A percentile compares a stretch with the other conserved stretches of the same genome.
phyloP scores from a whole-genome alignment of 2,888 invertebrate genomes.

The Epinotia bilunana region DNA sequence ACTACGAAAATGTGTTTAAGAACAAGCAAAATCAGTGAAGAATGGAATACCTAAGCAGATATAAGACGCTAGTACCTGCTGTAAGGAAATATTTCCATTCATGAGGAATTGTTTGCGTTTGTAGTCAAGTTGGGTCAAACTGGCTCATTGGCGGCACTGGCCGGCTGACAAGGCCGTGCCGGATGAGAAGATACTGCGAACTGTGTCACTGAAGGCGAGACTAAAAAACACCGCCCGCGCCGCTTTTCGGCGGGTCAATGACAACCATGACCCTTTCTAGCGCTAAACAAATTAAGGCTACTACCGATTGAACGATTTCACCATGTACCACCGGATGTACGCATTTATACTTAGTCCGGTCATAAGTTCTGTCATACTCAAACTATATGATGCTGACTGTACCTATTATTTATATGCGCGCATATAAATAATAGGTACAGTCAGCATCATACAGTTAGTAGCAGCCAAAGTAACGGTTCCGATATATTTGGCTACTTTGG shows the following conservation, averaged over 20 bases:
- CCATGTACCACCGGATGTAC: not conserved
- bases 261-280: conserved; percentile 58
- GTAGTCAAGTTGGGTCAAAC: conserved; percentile 3
- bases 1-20: not conserved
- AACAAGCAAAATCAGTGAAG: not conserved
- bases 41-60: not conserved
- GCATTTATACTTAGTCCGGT: not conserved
- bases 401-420: too few species aligned
- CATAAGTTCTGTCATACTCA: not conserved
- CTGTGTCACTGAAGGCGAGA: conserved; percentile 73
- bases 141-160: conserved; percentile 44
- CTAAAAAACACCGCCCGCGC: conserved; percentile 54
- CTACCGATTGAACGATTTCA: conserved; percentile 22
- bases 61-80: not conserved
- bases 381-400: too few species aligned
- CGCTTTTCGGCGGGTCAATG: conserved; percentile 65
- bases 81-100: conserved; percentile 14
- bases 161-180: conserved; percentile 69
- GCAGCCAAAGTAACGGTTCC: too few species aligned
- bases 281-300: conserved; percentile 38
- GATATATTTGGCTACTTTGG: too few species aligned
- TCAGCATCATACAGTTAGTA: too few species aligned
- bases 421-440: not conserved
- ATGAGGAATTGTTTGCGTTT: not conserved
- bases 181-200: conserved; percentile 77